These are phyloP conservation scores for Hydroisotoma schaefferi DNA, from an alignment of 2,888 invertebrate species.

Conservation along the genomic window DNA sequence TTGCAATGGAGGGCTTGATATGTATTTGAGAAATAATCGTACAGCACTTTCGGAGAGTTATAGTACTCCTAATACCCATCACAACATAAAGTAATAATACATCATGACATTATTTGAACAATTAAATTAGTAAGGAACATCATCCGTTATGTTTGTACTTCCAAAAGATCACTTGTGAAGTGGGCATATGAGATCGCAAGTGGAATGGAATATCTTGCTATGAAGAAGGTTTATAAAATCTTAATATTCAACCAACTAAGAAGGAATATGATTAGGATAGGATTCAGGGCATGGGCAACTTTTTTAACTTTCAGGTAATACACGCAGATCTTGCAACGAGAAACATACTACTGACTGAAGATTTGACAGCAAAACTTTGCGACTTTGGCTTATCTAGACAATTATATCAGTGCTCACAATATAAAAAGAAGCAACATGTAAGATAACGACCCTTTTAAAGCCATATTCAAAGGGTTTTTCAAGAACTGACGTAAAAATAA, in stretches of 20 bases:
- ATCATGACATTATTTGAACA: not conserved
- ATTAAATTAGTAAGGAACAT: not conserved
- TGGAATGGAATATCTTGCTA: slow-evolving; percentile 32
- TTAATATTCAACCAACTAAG: too few species aligned
- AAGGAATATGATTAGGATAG: not conserved
- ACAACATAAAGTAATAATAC: too few species aligned
- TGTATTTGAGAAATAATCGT: not conserved
- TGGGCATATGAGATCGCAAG: slow-evolving; percentile 34
- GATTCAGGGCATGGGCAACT: not conserved
- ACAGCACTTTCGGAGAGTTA: not conserved
- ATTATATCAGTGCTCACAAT: not conserved
- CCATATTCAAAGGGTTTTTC: too few species aligned
- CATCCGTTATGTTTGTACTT: not conserved
- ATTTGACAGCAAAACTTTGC: slow-evolving; percentile 30
- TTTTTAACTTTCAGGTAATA: slow-evolving; percentile 17
- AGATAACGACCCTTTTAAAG: too few species aligned
- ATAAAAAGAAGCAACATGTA: not conserved
- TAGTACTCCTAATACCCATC: too few species aligned
- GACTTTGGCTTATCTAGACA: slow-evolving; percentile 23
- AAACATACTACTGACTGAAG: slow-evolving; percentile 30
- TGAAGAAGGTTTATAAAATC: slow-evolving; percentile 27
- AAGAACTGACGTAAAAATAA: not conserved
- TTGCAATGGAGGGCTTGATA: not conserved
- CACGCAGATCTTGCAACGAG: slow-evolving; percentile 37
- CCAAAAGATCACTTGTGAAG: slow-evolving; percentile 7